Evolutionary conservation across 30 jellyfish, hydroid and myxozoan genomes (phyloP), one percentile per base, ranked within the genome.

Genomic region (Aurelia sp.): DNA sequence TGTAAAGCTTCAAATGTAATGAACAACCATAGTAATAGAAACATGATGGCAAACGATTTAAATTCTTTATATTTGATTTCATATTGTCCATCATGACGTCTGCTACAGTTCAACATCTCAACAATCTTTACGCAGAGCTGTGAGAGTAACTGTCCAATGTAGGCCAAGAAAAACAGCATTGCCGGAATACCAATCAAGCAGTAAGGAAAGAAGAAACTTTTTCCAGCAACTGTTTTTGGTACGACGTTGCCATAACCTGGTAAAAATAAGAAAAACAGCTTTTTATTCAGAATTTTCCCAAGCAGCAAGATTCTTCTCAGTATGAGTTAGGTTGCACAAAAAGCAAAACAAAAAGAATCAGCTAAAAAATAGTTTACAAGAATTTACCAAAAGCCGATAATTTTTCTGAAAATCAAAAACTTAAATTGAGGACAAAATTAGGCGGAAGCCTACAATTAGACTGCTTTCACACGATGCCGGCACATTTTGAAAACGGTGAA

Each of bases 191-290:
- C 93, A 62, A 84, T 62, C 12, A 84, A 35, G 67, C 86, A 71
- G 74, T 71, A 84, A 9, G 93, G 93, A 73, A 84, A 84, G 67
- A 84, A 61, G 11, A 73, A 51, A 41, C 27, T 6, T 62, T 84
- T 84, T 20, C 93, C 93, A 62, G 93, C 87, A 50, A 19, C 23
- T 23, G 93, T 84, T 63, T 84, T 84, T 44, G 93, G 93, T 10
- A 84, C 93, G n/a, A 84, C 87, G 57, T 84, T 84, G 8, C 93
- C 93, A 72, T 84, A 84, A 4, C 93, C 93, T 84, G 82, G 12
- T 47, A 62, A 53, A 33, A n/a, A 41, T 31, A 1, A 48, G 11
- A 16, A 44, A 44, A 3, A 1, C 6, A 0, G 0, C 11, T 40
- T 8, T 44, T 44, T 10, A 44, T 44, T 44, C 0, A 44, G 55